Evolutionary conservation across 1,140 invertebrate genomes (phyloP).

Genomic region (Druon quercuslanigerum): DNA sequence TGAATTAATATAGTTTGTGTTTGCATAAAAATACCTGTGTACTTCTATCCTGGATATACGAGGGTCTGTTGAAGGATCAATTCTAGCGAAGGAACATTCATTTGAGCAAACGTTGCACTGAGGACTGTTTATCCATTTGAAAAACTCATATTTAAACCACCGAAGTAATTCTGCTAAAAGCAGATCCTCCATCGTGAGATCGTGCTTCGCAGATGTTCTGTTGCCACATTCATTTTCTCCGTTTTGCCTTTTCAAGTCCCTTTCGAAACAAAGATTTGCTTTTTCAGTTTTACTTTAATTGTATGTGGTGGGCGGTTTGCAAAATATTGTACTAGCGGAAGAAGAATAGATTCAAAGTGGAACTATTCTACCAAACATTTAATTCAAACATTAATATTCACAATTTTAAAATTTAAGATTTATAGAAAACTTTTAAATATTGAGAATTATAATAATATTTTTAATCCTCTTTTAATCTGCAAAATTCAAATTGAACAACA

Average conservation of each 20-base stretch:
- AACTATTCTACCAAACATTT: background rate
- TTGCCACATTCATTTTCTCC: conserved; percentile 34
- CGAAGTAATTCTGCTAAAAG: conserved; percentile 86
- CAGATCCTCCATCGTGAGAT: conserved; percentile 83
- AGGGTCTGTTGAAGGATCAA: conserved; percentile 60
- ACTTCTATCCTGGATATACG: conserved; percentile 72
- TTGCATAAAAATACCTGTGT: conserved; percentile 60
- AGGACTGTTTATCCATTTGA: conserved; percentile 91
- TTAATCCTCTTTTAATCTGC: too few species aligned
- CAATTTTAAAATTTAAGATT: too few species aligned
- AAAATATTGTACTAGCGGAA: background rate
- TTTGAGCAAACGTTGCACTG: conserved; percentile 82
- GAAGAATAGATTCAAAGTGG: background rate
- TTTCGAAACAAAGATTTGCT: conserved; percentile 36
- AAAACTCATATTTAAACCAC: conserved; percentile 96
- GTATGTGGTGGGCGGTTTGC: too few species aligned
- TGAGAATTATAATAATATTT: too few species aligned
- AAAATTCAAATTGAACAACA: background rate
- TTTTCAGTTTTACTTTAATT: background rate
- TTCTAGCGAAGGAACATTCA: conserved; percentile 68
- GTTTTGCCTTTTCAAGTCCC: conserved; percentile 51
- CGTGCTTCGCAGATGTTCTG: conserved; percentile 60
- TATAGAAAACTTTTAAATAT: too few species aligned
- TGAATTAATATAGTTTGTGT: too few species aligned
- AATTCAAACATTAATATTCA: too few species aligned